A percentile compares a stretch with the other conserved stretches of the same genome.
Evolutionary conservation across 2,113 vertebrate genomes (phyloP).

Genomic region (Myiopsitta monachus): DNA sequence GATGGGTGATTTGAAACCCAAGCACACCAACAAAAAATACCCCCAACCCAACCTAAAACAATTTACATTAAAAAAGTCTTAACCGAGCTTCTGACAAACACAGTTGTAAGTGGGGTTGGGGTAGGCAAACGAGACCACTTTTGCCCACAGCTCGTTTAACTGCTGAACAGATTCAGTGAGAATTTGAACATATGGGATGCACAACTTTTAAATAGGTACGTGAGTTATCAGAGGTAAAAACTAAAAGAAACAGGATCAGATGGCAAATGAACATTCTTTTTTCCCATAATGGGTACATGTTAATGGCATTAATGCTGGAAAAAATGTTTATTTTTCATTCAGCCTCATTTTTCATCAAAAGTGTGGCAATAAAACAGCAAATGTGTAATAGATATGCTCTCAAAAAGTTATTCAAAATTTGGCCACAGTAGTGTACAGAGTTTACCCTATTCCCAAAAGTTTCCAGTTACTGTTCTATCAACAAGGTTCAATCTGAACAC

Average conservation of each 20-base stretch:
- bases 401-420: not conserved
- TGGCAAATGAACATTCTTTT: not conserved
- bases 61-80: not conserved
- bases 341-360: not conserved
- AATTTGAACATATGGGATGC: not conserved
- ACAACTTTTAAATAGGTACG: not conserved
- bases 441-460: not conserved
- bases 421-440: not conserved
- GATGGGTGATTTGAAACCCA: not conserved
- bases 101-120: not conserved
- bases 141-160: not conserved
- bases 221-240: not conserved
- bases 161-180: not conserved
- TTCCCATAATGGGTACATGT: rapidly evolving
- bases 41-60: not conserved
- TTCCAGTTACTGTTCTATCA: not conserved
- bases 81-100: not conserved
- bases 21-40: not conserved
- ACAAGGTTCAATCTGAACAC: not conserved
- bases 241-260: not conserved
- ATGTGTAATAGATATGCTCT: not conserved
- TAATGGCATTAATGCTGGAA: not conserved
- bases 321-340: not conserved
- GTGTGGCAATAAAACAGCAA: not conserved
- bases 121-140: not conserved